Evolutionary conservation across 2,888 invertebrate genomes (phyloP).

Genomic region (Ceratothoa steindachneri): DNA sequence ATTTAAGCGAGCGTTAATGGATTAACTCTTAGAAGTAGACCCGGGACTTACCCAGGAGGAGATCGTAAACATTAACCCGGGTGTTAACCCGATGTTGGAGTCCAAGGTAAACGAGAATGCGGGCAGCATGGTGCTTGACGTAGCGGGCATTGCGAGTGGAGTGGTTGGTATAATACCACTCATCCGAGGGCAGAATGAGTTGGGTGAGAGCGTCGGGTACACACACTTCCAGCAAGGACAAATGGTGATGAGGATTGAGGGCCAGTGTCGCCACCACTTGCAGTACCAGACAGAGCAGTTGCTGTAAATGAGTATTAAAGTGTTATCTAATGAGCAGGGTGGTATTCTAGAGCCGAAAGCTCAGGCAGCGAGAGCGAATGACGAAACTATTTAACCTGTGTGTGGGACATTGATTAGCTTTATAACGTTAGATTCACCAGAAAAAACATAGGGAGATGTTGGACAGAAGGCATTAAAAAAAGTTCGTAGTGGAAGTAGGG

Average conservation of each 20-base stretch:
- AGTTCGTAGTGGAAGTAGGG: too few species aligned
- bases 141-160: constrained; percentile 62
- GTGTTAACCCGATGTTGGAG: constrained; percentile 61
- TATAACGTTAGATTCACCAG: too few species aligned
- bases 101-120: constrained; percentile 63
- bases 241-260: constrained; percentile 59
- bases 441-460: too few species aligned
- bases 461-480: too few species aligned
- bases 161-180: constrained; percentile 66
- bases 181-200: constrained; percentile 63
- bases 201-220: constrained; percentile 62
- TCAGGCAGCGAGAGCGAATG: not conserved
- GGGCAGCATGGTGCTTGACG: constrained; percentile 64
- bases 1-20: too few species aligned
- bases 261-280: constrained; percentile 62
- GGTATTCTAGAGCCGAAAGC: too few species aligned
- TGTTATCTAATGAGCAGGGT: constrained; percentile 35
- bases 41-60: constrained; percentile 57
- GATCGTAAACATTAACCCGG: constrained; percentile 61
- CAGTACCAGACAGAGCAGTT: constrained; percentile 62
- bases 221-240: constrained; percentile 58
- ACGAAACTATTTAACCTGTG: not conserved
- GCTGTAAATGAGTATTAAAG: too few species aligned
- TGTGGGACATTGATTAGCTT: not conserved
- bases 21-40: too few species aligned